Percentiles rank a stretch among this genome's conserved stretches.
Conservation (phyloP, 2,888 invertebrate species). For the Lymantria dispar region DNA sequence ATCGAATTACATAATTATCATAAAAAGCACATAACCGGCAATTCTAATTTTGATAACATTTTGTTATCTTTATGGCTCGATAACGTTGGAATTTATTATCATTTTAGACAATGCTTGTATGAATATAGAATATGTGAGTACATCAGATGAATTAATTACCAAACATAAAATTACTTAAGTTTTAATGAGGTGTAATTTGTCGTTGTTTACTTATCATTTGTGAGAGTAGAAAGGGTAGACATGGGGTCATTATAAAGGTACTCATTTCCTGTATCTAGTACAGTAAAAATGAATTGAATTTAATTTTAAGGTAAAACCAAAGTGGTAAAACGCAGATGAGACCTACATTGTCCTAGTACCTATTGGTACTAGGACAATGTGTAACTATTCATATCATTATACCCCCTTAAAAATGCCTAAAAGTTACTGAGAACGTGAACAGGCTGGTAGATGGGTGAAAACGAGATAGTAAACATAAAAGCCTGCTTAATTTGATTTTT, state of each 20-base stretch:
- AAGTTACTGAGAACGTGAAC: no score
- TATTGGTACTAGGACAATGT: no score
- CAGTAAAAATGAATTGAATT: no score
- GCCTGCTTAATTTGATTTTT: no score
- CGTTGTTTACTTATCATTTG: constrained; percentile 22
- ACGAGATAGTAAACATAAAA: no score
- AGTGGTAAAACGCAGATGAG: no score
- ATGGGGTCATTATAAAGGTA: constrained; percentile 12
- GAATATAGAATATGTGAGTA: constrained; percentile 16
- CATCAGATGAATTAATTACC: constrained; percentile 24
- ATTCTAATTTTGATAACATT: constrained; percentile 47
- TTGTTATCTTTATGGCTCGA: constrained; percentile 43
- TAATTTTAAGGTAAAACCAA: no score
- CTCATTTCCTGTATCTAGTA: no score
- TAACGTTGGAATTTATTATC: constrained; percentile 45
- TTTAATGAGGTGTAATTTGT: constrained; percentile 34
- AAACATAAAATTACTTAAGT: constrained; percentile 25
- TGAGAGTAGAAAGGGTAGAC: constrained; percentile 19
- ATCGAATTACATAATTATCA: constrained; percentile 47
- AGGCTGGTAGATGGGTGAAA: no score
- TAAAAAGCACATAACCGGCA: constrained; percentile 49
- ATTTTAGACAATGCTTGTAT: constrained; percentile 26
- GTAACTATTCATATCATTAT: no score
- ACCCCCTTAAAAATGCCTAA: no score
- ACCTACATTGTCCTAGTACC: no score